A percentile compares a stretch with the other conserved stretches of the same genome.
phyloP scores from a whole-genome alignment of 2,113 vertebrate species.

The Trichechus manatus region DNA sequence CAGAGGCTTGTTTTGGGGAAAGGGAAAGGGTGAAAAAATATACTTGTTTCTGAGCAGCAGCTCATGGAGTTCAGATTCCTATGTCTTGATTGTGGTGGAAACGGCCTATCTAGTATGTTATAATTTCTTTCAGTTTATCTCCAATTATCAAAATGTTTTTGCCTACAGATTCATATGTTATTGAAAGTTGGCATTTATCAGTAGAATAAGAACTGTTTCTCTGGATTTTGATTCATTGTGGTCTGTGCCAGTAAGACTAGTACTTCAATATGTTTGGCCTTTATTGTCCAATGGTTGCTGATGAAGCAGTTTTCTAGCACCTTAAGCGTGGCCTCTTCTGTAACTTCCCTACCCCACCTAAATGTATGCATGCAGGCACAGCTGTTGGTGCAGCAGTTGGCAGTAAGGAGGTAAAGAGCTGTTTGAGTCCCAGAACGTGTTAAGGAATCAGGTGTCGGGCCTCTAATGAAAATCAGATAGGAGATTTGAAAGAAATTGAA shows the following conservation, averaged over 20 bases:
- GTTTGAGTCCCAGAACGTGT: neutral
- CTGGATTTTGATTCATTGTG: neutral
- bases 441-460: neutral
- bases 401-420: neutral
- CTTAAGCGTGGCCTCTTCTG: neutral
- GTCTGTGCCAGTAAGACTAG: neutral
- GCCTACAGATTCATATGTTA: neutral
- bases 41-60: neutral
- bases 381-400: constrained; percentile 46
- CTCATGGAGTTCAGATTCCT: neutral
- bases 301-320: neutral
- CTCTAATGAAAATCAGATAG: neutral
- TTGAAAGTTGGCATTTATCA: neutral
- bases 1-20: neutral
- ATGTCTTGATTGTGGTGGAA: neutral
- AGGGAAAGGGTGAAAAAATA: neutral
- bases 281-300: neutral
- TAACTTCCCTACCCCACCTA: neutral
- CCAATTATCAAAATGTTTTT: neutral
- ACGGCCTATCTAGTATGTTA: neutral
- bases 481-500: neutral
- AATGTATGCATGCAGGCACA: neutral
- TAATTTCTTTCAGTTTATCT: constrained; percentile 5
- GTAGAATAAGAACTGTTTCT: neutral
- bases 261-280: neutral